Evolutionary conservation across 2,113 vertebrate genomes (phyloP), one percentile per base, ranked within the genome.

Genomic region (Trinectes maculatus): DNA sequence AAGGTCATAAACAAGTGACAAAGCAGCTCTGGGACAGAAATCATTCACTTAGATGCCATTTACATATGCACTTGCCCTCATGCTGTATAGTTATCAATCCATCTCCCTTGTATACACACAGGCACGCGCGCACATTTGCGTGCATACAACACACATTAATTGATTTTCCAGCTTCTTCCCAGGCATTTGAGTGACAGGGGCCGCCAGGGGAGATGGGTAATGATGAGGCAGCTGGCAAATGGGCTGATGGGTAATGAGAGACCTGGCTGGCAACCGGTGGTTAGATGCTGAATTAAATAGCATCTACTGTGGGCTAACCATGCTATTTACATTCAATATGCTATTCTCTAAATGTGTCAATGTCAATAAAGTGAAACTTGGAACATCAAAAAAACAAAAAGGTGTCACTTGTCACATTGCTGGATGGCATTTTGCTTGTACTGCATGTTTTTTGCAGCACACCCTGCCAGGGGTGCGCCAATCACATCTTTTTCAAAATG

Each of bases 191-290:
- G 72, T 89, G 88, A 88, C 88, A 88, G 76, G 36, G 66, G 78
- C 82, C 42, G 74, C 76, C 83, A 65, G 46, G 87, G 88, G 87
- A 89, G 77, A 88, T 71, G 85, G 81, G 82, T 89, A 90, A 91
- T 88, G 86, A 91, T 89, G 85, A 91, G 82, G 83, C 85, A 86
- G 81, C 86, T 90, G 88, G 85, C 82, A 89, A 89, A 91, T 79
- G 83, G 85, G 80, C 81, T 88, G 87, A 88, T 85, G 87, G 82
- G 90, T 89, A 90, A 91, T 89, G 85, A 91, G 89, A 76, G 88
- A 86, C 69, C 74, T 46, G 21, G 68, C 70, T 83, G 84, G 84
- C 89, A 87, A 74, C 74, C 33, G 42, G 81, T 67, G 74, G 87
- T 88, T 85, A 82, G 83, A 85, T 53, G 74, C 52, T 68, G 77